Evolutionary conservation across 1,140 invertebrate species (phyloP).

Genomic region (Phocides pigmalion): DNA sequence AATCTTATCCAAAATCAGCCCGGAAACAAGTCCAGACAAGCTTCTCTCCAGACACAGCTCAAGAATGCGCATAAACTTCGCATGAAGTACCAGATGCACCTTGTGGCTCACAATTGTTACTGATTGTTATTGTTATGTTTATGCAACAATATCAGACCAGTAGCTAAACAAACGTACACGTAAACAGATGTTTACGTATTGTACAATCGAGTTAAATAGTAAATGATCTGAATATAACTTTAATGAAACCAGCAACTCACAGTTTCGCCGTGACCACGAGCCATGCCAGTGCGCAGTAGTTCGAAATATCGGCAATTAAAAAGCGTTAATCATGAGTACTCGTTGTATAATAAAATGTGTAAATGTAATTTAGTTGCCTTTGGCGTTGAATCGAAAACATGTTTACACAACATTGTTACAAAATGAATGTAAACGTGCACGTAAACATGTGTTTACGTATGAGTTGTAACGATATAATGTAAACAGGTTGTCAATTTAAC

Average conservation of each 20-base stretch:
- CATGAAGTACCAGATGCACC: slow-evolving; percentile 15
- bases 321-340: no score
- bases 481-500: not conserved
- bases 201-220: no score
- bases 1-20: not conserved
- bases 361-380: not conserved
- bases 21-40: not conserved
- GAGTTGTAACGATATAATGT: slow-evolving; percentile 3
- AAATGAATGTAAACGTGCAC: no score
- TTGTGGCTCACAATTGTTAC: slow-evolving; percentile 18
- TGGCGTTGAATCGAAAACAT: not conserved
- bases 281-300: not conserved
- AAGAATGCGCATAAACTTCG: slow-evolving; percentile 18
- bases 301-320: no score
- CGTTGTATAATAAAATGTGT: not conserved
- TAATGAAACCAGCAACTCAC: no score
- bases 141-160: not conserved
- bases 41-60: slow-evolving; percentile 1
- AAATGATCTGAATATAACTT: no score
- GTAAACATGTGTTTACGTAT: not conserved
- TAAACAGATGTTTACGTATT: not conserved
- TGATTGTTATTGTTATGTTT: slow-evolving; percentile 13
- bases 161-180: not conserved
- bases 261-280: no score
- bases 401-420: slow-evolving; percentile 4